These are phyloP conservation scores for Channa striata DNA, from an alignment of 2,797 vertebrate genomes.

Conservation along the genomic window DNA sequence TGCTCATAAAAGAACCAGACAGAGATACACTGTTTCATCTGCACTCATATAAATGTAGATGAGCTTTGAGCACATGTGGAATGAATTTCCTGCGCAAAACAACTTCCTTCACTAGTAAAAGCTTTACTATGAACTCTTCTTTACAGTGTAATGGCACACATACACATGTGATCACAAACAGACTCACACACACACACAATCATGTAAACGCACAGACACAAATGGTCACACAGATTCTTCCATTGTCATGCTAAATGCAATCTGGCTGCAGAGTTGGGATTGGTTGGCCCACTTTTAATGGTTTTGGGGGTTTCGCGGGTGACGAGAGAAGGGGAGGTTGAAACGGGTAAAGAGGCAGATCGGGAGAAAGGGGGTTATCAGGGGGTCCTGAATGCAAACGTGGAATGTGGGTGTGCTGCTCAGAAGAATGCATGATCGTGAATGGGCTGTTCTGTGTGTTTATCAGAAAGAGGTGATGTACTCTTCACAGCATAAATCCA, in stretches of 20 bases:
- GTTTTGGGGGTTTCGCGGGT: constrained; percentile 30
- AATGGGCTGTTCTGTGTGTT: constrained; percentile 65
- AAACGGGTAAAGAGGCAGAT: constrained; percentile 48
- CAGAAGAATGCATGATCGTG: constrained; percentile 62
- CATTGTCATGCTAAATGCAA: constrained; percentile 83
- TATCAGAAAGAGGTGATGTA: constrained; percentile 16
- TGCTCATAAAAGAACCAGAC: constrained; percentile 66
- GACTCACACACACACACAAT: too few species aligned
- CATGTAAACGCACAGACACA: constrained; percentile 37
- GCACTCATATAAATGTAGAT: constrained; percentile 55
- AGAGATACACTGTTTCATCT: constrained; percentile 69
- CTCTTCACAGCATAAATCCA: not conserved
- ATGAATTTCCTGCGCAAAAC: constrained; percentile 72
- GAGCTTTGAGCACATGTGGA: constrained; percentile 74
- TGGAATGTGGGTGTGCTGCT: constrained; percentile 71
- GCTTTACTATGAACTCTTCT: constrained; percentile 27
- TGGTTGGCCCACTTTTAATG: constrained; percentile 75
- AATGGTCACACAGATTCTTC: constrained; percentile 59
- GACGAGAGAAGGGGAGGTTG: constrained; percentile 28
- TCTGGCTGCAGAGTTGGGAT: constrained; percentile 65
- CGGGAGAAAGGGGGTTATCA: constrained; percentile 49
- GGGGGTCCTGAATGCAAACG: constrained; percentile 58
- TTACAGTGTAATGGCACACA: constrained; percentile 26
- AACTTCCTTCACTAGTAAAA: constrained; percentile 72
- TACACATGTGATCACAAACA: constrained; percentile 17